Evolutionary conservation across 2,888 invertebrate genomes (phyloP).

Genomic region (Drosophila meridionalis): DNA sequence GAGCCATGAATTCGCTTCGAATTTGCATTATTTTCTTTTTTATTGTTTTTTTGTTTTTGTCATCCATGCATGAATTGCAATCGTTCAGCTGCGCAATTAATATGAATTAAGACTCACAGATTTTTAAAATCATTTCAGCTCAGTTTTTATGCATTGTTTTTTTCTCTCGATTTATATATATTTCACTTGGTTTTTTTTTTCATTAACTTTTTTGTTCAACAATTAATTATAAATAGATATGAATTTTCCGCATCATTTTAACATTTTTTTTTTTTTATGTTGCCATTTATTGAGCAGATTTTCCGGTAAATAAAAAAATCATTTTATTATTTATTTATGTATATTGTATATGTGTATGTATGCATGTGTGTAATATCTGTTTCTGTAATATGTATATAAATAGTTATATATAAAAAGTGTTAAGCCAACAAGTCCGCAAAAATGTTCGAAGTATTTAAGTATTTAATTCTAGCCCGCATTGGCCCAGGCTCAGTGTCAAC

Average conservation of each 20-base stretch:
- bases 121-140: conserved; percentile 65
- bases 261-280: conserved; percentile 8
- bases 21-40: conserved; percentile 19
- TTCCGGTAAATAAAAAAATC: conserved; percentile 35
- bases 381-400: background rate
- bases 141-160: conserved; percentile 36
- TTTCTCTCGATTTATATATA: background rate
- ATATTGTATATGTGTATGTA: background rate
- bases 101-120: conserved; percentile 67
- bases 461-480: conserved; percentile 5
- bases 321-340: conserved; percentile 15
- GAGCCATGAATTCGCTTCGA: no score
- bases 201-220: conserved; percentile 32
- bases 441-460: background rate
- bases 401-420: conserved; percentile 1
- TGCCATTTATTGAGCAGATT: conserved; percentile 31
- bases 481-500: conserved; percentile 8
- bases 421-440: conserved; percentile 12
- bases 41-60: conserved; percentile 14
- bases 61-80: conserved; percentile 58
- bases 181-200: background rate
- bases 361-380: no score
- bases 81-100: conserved; percentile 76
- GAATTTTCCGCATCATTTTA: conserved; percentile 50
- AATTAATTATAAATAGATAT: conserved; percentile 73